Evolutionary conservation across 2,113 vertebrate species (phyloP), one percentile per base, ranked within the genome.

Genomic region (Trichomycterus rosablanca): DNA sequence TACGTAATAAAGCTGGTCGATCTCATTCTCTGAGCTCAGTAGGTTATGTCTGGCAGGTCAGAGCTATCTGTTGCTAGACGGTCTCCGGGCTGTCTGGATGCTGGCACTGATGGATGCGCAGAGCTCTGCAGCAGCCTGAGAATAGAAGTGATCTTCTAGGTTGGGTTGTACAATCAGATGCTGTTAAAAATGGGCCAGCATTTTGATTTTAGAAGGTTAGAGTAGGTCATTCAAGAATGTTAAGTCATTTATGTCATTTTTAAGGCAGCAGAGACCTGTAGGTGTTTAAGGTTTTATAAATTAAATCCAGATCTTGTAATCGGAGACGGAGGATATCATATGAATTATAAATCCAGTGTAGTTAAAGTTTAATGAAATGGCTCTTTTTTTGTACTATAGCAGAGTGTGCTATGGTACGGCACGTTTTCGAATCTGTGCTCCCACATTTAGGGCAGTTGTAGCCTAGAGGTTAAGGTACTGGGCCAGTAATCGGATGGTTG

Each of bases 101-200:
- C 49, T 52, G 59, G 58, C 53, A 23, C 51, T 66, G 67, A 69
- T 62, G 57, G 58, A 73, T 53, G 40, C 40, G 23, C 16, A 34
- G 49, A 45, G 14, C 35, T 28, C 44, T 1, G 35, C 16, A 44
- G 49, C 56, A 56, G 37, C 56, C 59, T 58, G 19, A 1, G 28
- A 35, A 9, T 19, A 16, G 45, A 19, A 1, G 43, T 18, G 57
- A 37, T 30, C 12, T 28, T n/a, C 22, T 20, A 30, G 23, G 8
- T 5, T 28, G 20, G 2, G 23, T 19, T 44, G 22, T 26, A 7
- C 7, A 30, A 30, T 30, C 7, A n/a, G 23, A 26, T 11, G 2
- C 2, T 12, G 20, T 48, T 12, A 18, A 53, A 53, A 34, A 8
- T 12, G 19, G 24, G 12, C 7, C 23, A 26, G 14, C 15, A 6